Base-by-base conservation (phyloP, 1,140 invertebrate genomes). In the Plodia interpunctella region DNA sequence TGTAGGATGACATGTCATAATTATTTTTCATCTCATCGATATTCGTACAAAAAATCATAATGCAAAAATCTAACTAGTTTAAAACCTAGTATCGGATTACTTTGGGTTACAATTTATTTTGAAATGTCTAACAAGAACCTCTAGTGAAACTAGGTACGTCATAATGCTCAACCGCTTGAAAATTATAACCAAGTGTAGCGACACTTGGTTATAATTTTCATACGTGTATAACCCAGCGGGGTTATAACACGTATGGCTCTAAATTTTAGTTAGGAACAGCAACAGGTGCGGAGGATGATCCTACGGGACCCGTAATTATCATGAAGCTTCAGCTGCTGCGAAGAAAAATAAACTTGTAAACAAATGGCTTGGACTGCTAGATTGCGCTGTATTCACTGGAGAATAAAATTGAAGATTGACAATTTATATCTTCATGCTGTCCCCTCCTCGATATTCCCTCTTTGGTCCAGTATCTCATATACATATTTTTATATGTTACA, bases 211-310 rank as follows among this genome's bases (percentile, higher is more conserved):
- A n/a, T n/a, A n/a, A n/a, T n/a, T n/a, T n/a, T n/a, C n/a, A n/a
- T n/a, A n/a, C n/a, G n/a, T n/a, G n/a, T n/a, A n/a, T n/a, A n/a
- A n/a, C n/a, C n/a, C n/a, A n/a, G n/a, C 66, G 72, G 74, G 74
- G 71, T 74, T 68, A 74, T 76, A 77, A 76, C 84, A 86, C 78
- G 83, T 87, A 83, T 80, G 72, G 63, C 63, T 84, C 78, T 87
- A 87, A 84, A 87, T 84, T 84, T 80, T 82, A 83, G 83, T 83
- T 84, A 80, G 76, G 82, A 76, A 81, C 55, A 77, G 85, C 85
- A 86, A 88, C 85, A 86, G 83, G 85, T 88, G 85, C 63, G 60
- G 59, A 66, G 62, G 76, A 81, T 84, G 81, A 78, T 76, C 74
- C 70, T 70, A 53, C 57, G 71, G 77, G 74, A 79, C 70, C 75